These are phyloP conservation scores for Papilio aristodemus DNA, from an alignment of 1,140 invertebrate species.

Conservation along the genomic window DNA sequence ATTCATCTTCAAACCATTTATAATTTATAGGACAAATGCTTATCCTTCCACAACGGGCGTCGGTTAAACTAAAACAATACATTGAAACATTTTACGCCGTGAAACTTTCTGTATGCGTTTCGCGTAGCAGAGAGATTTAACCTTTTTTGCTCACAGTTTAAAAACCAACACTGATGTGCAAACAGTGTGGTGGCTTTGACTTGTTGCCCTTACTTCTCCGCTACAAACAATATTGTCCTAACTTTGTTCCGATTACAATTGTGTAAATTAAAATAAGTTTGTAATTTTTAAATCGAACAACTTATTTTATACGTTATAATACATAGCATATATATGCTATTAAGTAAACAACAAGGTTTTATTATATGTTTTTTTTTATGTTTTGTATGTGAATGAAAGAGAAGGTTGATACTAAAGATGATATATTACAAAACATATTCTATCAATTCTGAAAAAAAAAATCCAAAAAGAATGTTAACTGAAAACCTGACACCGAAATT, in stretches of 20 bases:
- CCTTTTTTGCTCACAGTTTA: constrained; percentile 18
- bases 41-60: background rate
- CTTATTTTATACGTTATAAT: background rate
- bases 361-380: too few species aligned
- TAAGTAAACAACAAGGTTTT: too few species aligned
- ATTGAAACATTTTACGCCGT: constrained; percentile 10
- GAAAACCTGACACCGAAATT: too few species aligned
- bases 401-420: too few species aligned
- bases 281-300: background rate
- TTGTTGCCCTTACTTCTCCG: background rate
- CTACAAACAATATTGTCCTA: background rate
- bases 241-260: background rate
- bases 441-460: too few species aligned
- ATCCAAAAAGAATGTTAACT: too few species aligned
- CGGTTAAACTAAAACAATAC: constrained; percentile 10
- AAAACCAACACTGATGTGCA: constrained; percentile 2
- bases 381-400: too few species aligned
- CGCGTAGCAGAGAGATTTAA: constrained; percentile 14
- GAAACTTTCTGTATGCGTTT: constrained; percentile 15
- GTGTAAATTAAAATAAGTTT: background rate
- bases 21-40: background rate
- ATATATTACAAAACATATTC: too few species aligned
- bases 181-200: constrained; percentile 6
- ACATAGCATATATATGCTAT: too few species aligned
- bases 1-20: background rate